Evolutionary conservation across 2,888 invertebrate species (phyloP).

Genomic region (Sarcophaga subvicina): DNA sequence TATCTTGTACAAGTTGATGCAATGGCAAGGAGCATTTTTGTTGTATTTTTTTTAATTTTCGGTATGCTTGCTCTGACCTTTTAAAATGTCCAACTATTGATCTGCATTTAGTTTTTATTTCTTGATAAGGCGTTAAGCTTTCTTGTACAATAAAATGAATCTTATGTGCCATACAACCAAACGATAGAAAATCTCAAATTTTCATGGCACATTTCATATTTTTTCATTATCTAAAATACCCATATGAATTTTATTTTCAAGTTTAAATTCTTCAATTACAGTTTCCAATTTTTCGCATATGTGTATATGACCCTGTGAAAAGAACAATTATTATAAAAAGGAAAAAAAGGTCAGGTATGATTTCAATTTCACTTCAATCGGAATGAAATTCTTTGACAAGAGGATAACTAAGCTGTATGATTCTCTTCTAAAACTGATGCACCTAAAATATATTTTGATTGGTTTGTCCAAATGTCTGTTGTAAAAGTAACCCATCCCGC

Average conservation of each 20-base stretch:
- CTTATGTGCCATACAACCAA: neutral
- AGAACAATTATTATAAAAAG: neutral
- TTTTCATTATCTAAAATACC: neutral
- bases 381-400: no score
- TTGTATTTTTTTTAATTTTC: slow-evolving; percentile 1
- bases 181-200: neutral
- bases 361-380: no score
- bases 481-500: slow-evolving; percentile 15
- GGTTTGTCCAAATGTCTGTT: slow-evolving; percentile 2
- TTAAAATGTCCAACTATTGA: slow-evolving; percentile 3
- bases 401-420: slow-evolving; percentile 1
- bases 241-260: slow-evolving; percentile 9
- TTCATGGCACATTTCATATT: slow-evolving; percentile 13
- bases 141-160: neutral
- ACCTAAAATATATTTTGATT: slow-evolving; percentile 2
- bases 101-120: slow-evolving; percentile 9
- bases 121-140: neutral
- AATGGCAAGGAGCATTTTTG: neutral
- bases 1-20: neutral
- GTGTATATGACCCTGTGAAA: neutral
- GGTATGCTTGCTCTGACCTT: slow-evolving; percentile 1
- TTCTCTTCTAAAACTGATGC: neutral
- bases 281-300: neutral
- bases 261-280: slow-evolving; percentile 4
- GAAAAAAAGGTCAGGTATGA: no score